A percentile compares a stretch with the other conserved stretches of the same genome.
Evolutionary conservation across 2,113 vertebrate species (phyloP).

Genomic region (Semnornis frantzii): DNA sequence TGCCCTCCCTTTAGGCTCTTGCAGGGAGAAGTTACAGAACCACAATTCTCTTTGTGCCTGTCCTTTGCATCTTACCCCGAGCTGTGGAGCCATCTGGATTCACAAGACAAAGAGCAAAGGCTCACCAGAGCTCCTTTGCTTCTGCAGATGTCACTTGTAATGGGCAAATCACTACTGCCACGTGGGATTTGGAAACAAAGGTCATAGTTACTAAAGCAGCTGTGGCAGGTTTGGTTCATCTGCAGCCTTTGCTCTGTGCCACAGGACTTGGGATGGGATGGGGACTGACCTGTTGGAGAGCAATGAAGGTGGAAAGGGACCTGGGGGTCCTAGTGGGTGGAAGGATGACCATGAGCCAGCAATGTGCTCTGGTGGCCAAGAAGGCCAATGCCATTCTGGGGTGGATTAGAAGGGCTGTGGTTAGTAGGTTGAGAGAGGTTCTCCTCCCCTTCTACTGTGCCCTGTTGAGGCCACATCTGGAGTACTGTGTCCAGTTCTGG

Average conservation of each 20-base stretch:
- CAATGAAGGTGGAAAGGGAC: no score
- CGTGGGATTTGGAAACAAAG: not conserved
- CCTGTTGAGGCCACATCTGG: no score
- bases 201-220: not conserved
- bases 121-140: not conserved
- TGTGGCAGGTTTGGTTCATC: not conserved
- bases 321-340: no score
- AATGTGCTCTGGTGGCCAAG: no score
- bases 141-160: not conserved
- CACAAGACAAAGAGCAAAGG: constrained; percentile 8
- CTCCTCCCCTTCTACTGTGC: no score
- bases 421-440: no score
- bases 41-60: not conserved
- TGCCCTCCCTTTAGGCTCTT: not conserved
- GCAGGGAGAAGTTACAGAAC: not conserved
- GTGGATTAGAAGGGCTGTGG: no score
- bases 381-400: no score
- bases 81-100: not conserved
- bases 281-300: no score
- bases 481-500: no score
- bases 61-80: constrained; percentile 23
- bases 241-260: not conserved
- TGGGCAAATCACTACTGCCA: not conserved
- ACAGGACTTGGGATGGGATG: not conserved
- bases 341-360: no score